These are phyloP conservation scores for Periophthalmus magnuspinnatus DNA, from an alignment of 2,797 vertebrate species.

Conservation along the genomic window DNA sequence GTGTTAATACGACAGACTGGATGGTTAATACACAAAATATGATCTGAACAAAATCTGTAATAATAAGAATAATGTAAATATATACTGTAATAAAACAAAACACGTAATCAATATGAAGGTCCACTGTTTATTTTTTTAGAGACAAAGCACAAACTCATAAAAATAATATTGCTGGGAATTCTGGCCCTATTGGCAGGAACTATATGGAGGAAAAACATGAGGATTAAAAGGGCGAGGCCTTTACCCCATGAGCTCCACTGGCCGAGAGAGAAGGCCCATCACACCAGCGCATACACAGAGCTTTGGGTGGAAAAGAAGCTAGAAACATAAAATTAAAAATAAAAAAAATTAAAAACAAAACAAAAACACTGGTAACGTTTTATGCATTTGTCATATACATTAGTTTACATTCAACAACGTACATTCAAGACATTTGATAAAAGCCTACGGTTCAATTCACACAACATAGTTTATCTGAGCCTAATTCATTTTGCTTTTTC, in stretches of 20 bases:
- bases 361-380: constrained; percentile 60
- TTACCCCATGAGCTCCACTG: constrained; percentile 36
- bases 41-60: background rate
- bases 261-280: constrained; percentile 39
- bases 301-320: constrained; percentile 8
- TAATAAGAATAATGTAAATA: background rate
- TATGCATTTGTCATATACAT: constrained; percentile 52
- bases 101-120: background rate
- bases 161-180: constrained; percentile 12
- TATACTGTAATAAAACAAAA: background rate
- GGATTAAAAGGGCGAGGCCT: constrained; percentile 5
- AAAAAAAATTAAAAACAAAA: background rate
- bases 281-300: background rate
- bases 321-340: constrained; percentile 59
- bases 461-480: constrained; percentile 25
- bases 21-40: background rate
- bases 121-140: constrained; percentile 1
- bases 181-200: background rate
- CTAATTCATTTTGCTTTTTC: constrained; percentile 32
- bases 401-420: constrained; percentile 72
- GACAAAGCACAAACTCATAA: constrained; percentile 8
- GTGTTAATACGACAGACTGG: too few species aligned
- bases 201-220: background rate
- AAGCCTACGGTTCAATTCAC: constrained; percentile 33
- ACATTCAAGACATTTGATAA: constrained; percentile 58